Evolutionary conservation across 1,140 invertebrate genomes (phyloP).

Genomic region (Trissolcus basalis): DNA sequence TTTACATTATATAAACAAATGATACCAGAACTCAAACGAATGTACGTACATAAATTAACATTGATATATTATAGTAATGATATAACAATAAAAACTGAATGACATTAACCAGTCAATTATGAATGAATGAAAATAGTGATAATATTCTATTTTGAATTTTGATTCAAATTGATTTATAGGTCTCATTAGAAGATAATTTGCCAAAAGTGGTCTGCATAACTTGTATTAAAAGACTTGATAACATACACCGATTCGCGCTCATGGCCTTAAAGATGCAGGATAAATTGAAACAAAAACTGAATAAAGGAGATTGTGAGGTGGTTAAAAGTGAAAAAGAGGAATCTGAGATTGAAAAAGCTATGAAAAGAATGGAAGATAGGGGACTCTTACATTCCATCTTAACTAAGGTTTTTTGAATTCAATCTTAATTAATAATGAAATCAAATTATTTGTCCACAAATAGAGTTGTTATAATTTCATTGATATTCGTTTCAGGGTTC

Average conservation of each 20-base stretch:
- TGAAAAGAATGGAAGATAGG: conserved; percentile 68
- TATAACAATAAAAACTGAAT: too few species aligned
- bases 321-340: conserved; percentile 57
- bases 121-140: too few species aligned
- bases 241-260: conserved; percentile 77
- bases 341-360: conserved; percentile 59
- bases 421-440: too few species aligned
- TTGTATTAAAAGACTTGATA: conserved; percentile 77
- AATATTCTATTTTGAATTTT: too few species aligned
- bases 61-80: too few species aligned
- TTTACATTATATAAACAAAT: too few species aligned
- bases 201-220: conserved; percentile 78
- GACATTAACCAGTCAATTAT: too few species aligned
- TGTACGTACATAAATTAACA: too few species aligned
- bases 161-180: conserved; percentile 58
- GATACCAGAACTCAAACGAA: too few species aligned
- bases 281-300: conserved; percentile 73
- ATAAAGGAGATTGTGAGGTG: conserved; percentile 43
- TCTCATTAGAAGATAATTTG: conserved; percentile 76
- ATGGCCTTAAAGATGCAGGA: conserved; percentile 78
- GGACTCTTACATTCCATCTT: conserved; percentile 77
- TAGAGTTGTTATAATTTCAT: too few species aligned
- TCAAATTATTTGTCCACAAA: too few species aligned
- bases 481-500: conserved; percentile 55
- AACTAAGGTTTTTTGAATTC: conserved; percentile 70